Conservation (phyloP, 2,113 vertebrate genomes). For the Gasterosteus nipponicus region DNA sequence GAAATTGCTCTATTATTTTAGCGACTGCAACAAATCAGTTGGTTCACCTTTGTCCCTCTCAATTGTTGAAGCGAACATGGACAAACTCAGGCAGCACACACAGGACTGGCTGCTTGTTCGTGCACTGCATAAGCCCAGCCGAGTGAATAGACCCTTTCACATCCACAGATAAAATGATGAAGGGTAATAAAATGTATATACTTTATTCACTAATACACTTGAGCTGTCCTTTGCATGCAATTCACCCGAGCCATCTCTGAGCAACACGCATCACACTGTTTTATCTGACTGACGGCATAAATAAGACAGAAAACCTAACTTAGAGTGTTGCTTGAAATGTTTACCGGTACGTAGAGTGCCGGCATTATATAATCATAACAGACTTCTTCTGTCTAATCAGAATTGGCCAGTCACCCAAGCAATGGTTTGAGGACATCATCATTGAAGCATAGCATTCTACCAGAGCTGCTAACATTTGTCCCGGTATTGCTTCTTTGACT, state of each 20-base stretch:
- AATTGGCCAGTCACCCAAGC: neutral
- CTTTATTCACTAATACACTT: conserved; percentile 67
- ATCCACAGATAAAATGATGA: conserved; percentile 72
- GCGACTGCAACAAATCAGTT: conserved; percentile 80
- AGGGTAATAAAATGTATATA: conserved; percentile 70
- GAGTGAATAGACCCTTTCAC: conserved; percentile 72
- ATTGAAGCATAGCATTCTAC: neutral
- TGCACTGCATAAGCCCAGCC: conserved; percentile 61
- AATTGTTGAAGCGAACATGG: conserved; percentile 68
- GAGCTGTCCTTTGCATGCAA: conserved; percentile 63
- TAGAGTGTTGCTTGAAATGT: conserved; percentile 35
- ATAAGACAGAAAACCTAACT: conserved; percentile 31
- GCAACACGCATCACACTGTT: conserved; percentile 24
- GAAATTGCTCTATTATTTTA: conserved; percentile 81
- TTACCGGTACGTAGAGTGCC: conserved; percentile 10
- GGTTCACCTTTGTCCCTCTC: conserved; percentile 75
- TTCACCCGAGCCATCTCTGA: conserved; percentile 42
- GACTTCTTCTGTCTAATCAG: conserved; percentile 10
- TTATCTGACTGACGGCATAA: conserved; percentile 11
- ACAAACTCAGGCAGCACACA: conserved; percentile 65
- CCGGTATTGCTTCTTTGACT: neutral
- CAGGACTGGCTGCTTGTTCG: conserved; percentile 61
- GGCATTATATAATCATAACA: conserved; percentile 31
- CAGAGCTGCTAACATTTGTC: neutral
- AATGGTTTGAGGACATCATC: neutral